Percentiles rank a stretch among this genome's conserved stretches.
Evolutionary conservation across 1,140 invertebrate species (phyloP).

Genomic region (Bombus soroeensis): DNA sequence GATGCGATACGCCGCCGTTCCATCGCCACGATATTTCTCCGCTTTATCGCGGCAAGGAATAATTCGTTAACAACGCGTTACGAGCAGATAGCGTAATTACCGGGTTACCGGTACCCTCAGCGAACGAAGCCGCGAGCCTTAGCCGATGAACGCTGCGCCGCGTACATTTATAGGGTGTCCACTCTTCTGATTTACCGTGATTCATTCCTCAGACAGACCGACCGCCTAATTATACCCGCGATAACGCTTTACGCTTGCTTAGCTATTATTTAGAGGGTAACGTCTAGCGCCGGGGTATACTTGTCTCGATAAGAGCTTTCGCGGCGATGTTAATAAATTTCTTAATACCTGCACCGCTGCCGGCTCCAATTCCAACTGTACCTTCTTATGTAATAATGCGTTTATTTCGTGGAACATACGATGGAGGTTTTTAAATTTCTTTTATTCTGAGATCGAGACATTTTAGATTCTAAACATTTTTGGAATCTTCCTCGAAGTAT

Average conservation of each 20-base stretch:
- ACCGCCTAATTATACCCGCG: constrained; percentile 71
- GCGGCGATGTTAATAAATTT: constrained; percentile 45
- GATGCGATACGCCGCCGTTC: constrained; percentile 1
- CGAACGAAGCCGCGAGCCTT: not conserved
- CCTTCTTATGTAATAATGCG: not conserved
- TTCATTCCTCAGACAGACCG: constrained; percentile 41
- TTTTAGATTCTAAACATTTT: not conserved
- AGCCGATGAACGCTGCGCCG: constrained; percentile 28
- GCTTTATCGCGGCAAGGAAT: constrained; percentile 68
- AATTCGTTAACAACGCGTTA: constrained; percentile 76
- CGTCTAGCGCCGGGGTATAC: constrained; percentile 54
- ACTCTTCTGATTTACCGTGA: constrained; percentile 64
- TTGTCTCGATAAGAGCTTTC: constrained; percentile 36
- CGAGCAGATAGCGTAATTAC: constrained; percentile 73
- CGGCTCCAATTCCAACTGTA: not conserved
- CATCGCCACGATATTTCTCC: constrained; percentile 58
- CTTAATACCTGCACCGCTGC: constrained; percentile 35
- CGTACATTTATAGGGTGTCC: constrained; percentile 45
- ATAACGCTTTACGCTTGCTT: constrained; percentile 76
- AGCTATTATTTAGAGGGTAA: constrained; percentile 68
- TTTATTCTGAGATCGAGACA: not conserved
- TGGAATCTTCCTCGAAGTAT: not conserved
- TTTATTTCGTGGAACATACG: not conserved
- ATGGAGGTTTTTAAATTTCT: not conserved
- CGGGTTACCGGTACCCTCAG: constrained; percentile 52